These are phyloP conservation scores for Crematogaster levior DNA, from an alignment of 2,888 invertebrate species.

Conservation along the genomic window DNA sequence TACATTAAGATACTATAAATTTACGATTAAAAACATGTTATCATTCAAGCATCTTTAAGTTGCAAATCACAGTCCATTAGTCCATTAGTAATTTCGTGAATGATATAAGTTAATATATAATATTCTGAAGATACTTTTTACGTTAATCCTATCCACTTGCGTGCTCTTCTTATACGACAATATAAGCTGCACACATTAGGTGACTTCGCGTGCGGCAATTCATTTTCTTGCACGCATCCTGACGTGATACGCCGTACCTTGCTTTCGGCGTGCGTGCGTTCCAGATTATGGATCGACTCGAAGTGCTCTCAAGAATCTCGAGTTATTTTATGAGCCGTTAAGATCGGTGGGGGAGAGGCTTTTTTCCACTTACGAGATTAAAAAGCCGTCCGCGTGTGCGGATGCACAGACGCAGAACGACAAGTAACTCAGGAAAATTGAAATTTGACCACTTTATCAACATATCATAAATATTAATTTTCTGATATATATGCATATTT, in stretches of 20 bases:
- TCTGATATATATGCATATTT: conserved; percentile 11
- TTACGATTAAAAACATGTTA: not conserved
- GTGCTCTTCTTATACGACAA: conserved; percentile 13
- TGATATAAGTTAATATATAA: conserved; percentile 11
- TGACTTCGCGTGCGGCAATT: conserved; percentile 42
- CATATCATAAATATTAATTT: conserved; percentile 41
- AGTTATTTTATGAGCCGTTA: conserved; percentile 38
- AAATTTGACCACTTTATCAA: conserved; percentile 30
- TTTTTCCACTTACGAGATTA: conserved; percentile 32
- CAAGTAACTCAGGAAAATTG: conserved; percentile 6
- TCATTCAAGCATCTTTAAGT: not conserved
- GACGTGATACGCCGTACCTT: conserved; percentile 35
- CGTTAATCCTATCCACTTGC: conserved; percentile 14
- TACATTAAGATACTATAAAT: not conserved
- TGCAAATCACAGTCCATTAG: not conserved
- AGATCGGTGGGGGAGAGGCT: not conserved
- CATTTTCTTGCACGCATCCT: conserved; percentile 48
- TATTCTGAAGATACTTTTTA: conserved; percentile 32
- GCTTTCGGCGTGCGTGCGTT: conserved; percentile 41
- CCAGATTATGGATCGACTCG: conserved; percentile 25
- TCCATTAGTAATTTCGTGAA: conserved; percentile 11
- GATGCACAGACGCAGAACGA: conserved; percentile 16
- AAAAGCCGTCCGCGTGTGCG: conserved; percentile 27
- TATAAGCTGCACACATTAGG: conserved; percentile 19
- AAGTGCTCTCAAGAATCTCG: conserved; percentile 35